Evolutionary conservation across 2,888 invertebrate genomes (phyloP).

Genomic region (Erebia epiphron): DNA sequence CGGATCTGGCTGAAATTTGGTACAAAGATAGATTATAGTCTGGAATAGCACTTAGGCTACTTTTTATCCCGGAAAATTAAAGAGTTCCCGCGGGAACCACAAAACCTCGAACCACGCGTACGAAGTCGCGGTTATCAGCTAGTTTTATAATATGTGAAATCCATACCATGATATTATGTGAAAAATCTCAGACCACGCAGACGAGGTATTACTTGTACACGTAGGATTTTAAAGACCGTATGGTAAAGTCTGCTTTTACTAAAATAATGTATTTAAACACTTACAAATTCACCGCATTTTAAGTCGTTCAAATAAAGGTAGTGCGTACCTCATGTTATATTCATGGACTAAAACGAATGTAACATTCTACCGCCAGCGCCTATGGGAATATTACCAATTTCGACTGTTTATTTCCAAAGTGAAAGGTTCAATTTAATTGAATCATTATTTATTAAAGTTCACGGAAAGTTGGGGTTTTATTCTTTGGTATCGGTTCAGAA

Average conservation of each 20-base stretch:
- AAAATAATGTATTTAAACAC: constrained; percentile 35
- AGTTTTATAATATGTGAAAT: too few species aligned
- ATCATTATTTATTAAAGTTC: constrained; percentile 1
- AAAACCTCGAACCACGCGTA: too few species aligned
- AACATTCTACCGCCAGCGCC: constrained; percentile 15
- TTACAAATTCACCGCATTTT: constrained; percentile 54
- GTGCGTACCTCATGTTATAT: constrained; percentile 58
- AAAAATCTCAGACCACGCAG: too few species aligned
- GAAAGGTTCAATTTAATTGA: constrained; percentile 10
- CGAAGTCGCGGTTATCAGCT: too few species aligned
- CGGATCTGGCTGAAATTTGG: too few species aligned
- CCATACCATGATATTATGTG: too few species aligned
- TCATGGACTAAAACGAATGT: constrained; percentile 50
- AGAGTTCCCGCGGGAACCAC: too few species aligned
- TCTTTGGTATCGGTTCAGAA: too few species aligned
- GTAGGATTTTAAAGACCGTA: neutral
- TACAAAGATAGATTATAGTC: too few species aligned
- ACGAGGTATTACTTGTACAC: too few species aligned
- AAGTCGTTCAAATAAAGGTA: constrained; percentile 55
- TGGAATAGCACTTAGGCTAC: too few species aligned
- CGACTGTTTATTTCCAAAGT: constrained; percentile 5
- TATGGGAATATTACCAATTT: constrained; percentile 32
- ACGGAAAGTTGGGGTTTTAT: neutral
- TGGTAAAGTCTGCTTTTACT: neutral
- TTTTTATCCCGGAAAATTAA: too few species aligned